phyloP scores from a whole-genome alignment of 2,113 vertebrate genomes.

The Montifringilla adamsi region DNA sequence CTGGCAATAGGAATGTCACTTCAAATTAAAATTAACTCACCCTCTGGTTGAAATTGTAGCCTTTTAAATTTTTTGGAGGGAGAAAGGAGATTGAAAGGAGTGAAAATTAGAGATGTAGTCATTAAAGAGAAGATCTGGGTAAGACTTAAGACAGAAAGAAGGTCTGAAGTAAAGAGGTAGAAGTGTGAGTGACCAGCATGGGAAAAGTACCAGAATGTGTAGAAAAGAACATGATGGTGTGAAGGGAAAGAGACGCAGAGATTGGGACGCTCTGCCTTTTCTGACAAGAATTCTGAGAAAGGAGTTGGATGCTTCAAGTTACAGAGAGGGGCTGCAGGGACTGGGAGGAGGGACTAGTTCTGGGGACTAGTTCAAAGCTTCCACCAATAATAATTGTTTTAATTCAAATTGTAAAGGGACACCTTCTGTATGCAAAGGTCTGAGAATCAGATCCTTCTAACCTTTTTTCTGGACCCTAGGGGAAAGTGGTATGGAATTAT shows the following conservation, averaged over 20 bases:
- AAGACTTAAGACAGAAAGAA: neutral
- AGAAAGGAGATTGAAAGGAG: neutral
- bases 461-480: neutral
- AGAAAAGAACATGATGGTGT: neutral
- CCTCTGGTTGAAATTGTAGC: neutral
- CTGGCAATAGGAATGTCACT: neutral
- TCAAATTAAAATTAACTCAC: neutral
- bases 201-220: neutral
- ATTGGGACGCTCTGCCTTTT: neutral
- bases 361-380: neutral
- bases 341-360: neutral
- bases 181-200: neutral
- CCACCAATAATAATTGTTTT: neutral
- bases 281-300: neutral
- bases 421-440: neutral
- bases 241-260: neutral
- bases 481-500: neutral
- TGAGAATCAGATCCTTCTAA: neutral
- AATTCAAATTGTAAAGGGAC: neutral
- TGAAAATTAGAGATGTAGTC: neutral
- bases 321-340: neutral
- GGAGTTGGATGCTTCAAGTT: neutral
- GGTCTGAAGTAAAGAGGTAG: neutral
- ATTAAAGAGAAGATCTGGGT: neutral
- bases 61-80: neutral